Conservation (phyloP, 2,888 invertebrate species). For the Erebia palarica region DNA sequence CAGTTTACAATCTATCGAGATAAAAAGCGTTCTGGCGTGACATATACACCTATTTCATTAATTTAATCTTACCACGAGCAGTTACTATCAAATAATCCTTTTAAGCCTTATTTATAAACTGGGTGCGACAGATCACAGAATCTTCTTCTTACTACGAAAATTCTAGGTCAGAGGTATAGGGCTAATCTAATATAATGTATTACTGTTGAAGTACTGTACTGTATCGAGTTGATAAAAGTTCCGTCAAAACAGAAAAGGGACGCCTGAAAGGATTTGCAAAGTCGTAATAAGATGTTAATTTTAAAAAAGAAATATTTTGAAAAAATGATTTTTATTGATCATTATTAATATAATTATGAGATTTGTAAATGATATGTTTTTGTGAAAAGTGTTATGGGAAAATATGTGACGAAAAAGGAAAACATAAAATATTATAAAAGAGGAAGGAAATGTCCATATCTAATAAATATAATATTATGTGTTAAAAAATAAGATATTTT, state of each 20-base stretch:
- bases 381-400: conserved; percentile 19
- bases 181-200: neutral
- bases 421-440: conserved; percentile 12
- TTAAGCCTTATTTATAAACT: no score
- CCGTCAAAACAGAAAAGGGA: neutral
- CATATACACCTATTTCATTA: neutral
- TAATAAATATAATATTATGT: conserved; percentile 26
- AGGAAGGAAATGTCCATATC: conserved; percentile 40
- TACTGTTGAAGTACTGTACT: no score
- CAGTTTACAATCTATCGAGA: no score
- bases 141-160: neutral
- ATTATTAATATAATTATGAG: neutral
- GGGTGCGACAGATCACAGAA: no score
- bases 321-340: conserved; percentile 9
- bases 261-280: neutral
- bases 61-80: neutral
- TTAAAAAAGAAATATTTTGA: conserved; percentile 6
- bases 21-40: no score
- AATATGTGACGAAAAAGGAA: conserved; percentile 9
- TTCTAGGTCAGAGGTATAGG: neutral
- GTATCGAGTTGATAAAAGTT: neutral
- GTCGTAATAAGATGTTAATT: neutral
- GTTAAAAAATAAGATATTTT: conserved; percentile 30
- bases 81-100: no score
- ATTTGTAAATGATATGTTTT: conserved; percentile 12